Evolutionary conservation across 2,888 invertebrate species (phyloP), one percentile per base, ranked within the genome.

Genomic region (Herminia tarsipennalis): DNA sequence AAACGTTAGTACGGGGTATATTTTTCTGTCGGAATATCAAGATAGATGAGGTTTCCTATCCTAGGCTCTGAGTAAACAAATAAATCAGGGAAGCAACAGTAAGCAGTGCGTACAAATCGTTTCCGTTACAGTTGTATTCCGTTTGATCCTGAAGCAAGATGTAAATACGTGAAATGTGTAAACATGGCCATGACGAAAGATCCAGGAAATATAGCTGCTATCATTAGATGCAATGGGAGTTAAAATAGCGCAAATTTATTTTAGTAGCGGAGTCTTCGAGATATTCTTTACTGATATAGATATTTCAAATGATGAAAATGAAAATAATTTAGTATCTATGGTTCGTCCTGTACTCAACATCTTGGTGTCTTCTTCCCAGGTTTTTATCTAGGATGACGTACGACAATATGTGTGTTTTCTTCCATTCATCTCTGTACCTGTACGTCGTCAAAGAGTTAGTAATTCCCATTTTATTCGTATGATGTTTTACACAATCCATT

Each of bases 71-170:
- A 36, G 37, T 42, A 27, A 27, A 33, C 35, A 59, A 56, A 59
- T 55, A 53, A 43, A 59, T 30, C 32, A 40, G 47, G 54, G 43
- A 57, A 44, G 16, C 18, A 51, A n/a, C n/a, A n/a, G n/a, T n/a
- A n/a, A n/a, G 38, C 16, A 25, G 36, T 39, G 18, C 24, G 14
- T 33, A 25, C 32, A 22, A 36, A 21, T 25, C 33, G 16, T 22
- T 25, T 32, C 33, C 41, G 41, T 27, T 10, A 22, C 28, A 16
- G 29, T 16, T 34, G 1, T 22, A 10, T 34, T 22, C 21, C 10
- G 24, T 35, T 17, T 35, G 17, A 35, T 24, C 24, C 24, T 25
- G 5, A 14, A 14, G 6, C 24, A 35, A 9, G 35, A 16, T 17
- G 24, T 20, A 16, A n/a, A 8, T 20, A 18, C 20, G 3, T 6